A percentile compares a stretch with the other conserved stretches of the same genome.
phyloP scores from a whole-genome alignment of 2,888 invertebrate genomes.

The Ommatoiulus sabulosus region DNA sequence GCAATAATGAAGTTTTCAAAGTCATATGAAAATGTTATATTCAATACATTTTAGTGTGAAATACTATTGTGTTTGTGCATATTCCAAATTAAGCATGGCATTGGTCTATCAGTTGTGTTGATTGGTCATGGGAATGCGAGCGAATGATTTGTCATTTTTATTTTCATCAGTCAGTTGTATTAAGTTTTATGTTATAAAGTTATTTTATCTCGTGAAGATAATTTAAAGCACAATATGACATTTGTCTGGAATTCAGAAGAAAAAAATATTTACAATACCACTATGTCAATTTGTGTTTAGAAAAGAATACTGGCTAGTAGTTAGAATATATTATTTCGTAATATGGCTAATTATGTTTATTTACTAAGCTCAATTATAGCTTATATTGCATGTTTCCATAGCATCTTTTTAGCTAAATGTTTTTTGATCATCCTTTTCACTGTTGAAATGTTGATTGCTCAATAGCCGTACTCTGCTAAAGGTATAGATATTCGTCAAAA shows the following conservation, averaged over 20 bases:
- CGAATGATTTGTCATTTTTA: neutral
- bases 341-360: neutral
- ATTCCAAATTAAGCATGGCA: neutral
- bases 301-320: neutral
- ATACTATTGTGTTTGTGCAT: neutral
- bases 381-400: neutral
- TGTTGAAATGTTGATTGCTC: neutral
- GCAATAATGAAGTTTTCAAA: neutral
- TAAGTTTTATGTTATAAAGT: neutral
- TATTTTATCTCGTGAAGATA: neutral
- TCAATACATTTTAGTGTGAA: neutral
- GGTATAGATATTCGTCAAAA: no score
- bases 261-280: neutral
- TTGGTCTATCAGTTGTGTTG: slow-evolving; percentile 1
- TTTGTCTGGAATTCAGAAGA: neutral
- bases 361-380: neutral
- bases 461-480: no score
- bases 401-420: neutral
- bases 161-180: neutral
- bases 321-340: neutral
- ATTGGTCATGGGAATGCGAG: neutral
- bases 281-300: neutral
- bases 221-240: neutral
- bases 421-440: neutral
- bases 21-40: neutral